phyloP scores from a whole-genome alignment of 1,140 invertebrate species.

The Eumaeus atala region DNA sequence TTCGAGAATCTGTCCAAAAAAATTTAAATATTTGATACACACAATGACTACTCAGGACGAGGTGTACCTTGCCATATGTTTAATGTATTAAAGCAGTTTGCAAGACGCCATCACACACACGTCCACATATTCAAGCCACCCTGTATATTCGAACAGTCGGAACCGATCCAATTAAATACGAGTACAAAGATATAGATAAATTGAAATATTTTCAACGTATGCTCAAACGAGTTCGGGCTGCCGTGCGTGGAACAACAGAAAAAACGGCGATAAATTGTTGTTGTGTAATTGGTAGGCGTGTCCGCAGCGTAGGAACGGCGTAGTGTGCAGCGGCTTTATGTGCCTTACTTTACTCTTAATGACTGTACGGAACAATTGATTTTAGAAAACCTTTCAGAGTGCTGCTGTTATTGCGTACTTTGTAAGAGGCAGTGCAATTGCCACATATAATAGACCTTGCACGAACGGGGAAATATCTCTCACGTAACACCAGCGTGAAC shows the following conservation, averaged over 20 bases:
- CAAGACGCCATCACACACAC: too few species aligned
- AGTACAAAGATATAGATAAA: slow-evolving; percentile 6
- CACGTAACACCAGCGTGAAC: too few species aligned
- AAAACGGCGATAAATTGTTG: slow-evolving; percentile 27
- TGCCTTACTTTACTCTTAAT: slow-evolving; percentile 11
- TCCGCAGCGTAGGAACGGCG: slow-evolving; percentile 11
- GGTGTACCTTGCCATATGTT: too few species aligned
- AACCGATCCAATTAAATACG: background rate
- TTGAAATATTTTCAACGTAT: slow-evolving; percentile 7
- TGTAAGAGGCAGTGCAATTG: too few species aligned
- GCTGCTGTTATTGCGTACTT: too few species aligned
- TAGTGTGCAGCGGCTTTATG: background rate
- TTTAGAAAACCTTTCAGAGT: background rate
- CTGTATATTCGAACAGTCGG: background rate
- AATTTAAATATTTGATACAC: too few species aligned
- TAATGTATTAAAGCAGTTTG: too few species aligned
- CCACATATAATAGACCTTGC: too few species aligned
- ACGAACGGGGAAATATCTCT: too few species aligned
- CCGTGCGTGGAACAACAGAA: slow-evolving; percentile 13
- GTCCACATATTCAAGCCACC: background rate
- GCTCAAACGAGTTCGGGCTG: background rate
- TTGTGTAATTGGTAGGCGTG: slow-evolving; percentile 26
- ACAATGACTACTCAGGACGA: too few species aligned
- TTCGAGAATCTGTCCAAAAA: too few species aligned
- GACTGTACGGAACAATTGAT: slow-evolving; percentile 6